Evolutionary conservation across 2,113 vertebrate genomes (phyloP).

Genomic region (Urocynchramus pylzowi): DNA sequence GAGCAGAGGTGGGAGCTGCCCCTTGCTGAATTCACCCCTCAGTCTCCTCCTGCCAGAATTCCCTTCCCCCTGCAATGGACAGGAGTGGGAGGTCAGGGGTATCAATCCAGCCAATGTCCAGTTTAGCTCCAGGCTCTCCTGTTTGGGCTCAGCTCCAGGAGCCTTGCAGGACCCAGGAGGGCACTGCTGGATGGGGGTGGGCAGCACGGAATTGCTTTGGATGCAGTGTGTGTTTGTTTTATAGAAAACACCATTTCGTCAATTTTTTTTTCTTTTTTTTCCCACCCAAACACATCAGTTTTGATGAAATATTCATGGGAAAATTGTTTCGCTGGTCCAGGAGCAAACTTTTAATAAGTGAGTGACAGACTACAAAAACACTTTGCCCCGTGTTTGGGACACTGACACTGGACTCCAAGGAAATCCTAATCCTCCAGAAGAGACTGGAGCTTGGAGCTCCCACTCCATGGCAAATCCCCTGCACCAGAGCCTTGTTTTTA

Average conservation of each 20-base stretch:
- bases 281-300: not conserved
- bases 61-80: not conserved
- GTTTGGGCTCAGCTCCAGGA: not conserved
- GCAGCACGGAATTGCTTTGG: not conserved
- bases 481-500: not conserved
- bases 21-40: not conserved
- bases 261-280: rapidly evolving
- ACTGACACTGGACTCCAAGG: not conserved
- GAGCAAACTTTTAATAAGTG: not conserved
- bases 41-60: not conserved
- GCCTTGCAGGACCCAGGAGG: not conserved
- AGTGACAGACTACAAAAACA: not conserved
- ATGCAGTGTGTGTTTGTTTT: not conserved
- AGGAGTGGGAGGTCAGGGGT: not conserved
- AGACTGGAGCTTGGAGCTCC: not conserved
- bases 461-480: not conserved
- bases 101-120: not conserved
- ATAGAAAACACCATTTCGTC: not conserved
- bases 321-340: not conserved
- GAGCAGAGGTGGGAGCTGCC: rapidly evolving
- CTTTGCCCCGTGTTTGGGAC: not conserved
- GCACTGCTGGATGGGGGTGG: not conserved
- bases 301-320: not conserved
- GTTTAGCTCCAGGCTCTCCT: not conserved
- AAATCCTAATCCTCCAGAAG: not conserved